Evolutionary conservation across 1,140 invertebrate species (phyloP), one percentile per base, ranked within the genome.

Genomic region (Venturia canescens): DNA sequence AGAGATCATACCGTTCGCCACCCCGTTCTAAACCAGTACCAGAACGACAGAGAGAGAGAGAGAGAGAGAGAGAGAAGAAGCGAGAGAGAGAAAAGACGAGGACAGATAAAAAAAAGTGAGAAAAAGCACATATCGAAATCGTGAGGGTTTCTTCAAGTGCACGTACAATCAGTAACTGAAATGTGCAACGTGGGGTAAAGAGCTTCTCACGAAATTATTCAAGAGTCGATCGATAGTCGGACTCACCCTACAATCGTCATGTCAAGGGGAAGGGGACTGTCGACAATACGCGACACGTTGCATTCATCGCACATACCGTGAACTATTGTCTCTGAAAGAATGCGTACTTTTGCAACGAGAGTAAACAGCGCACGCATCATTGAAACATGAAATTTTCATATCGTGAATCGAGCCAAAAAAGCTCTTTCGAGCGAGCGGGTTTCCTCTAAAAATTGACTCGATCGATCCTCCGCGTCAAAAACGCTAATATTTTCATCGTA

Each of bases 181-280:
- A 89, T 89, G 86, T 86, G 86, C 83, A 85, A 84, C 87, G 85
- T 86, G 89, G 84, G 80, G 86, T 85, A 87, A 88, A 89, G 86
- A 90, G 87, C 86, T 85, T 85, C 84, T 86, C 85, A 83, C 87
- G 87, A 90, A 90, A 90, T 90, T 90, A 90, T 90, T 90, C 89
- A 90, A 88, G 69, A 87, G 86, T 84, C 83, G 87, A 90, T 90
- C 88, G 87, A 90, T 89, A 89, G 83, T 88, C 87, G 85, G 84
- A 85, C 23, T 69, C 66, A 18, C 66, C 66, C 66, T n/a, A 63
- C 57, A 38, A 48, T 67, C 50, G 76, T 63, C 38, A 77, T 60
- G 53, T 29, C 44, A 78, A 50, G 48, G 48, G 70, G 34, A 26
- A 26, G 26, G 48, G 23, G n/a, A 74, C 21, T 50, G 11, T 69